These are phyloP conservation scores for Chaitophorus viminalis DNA, from an alignment of 2,888 invertebrate species.

Conservation along the genomic window DNA sequence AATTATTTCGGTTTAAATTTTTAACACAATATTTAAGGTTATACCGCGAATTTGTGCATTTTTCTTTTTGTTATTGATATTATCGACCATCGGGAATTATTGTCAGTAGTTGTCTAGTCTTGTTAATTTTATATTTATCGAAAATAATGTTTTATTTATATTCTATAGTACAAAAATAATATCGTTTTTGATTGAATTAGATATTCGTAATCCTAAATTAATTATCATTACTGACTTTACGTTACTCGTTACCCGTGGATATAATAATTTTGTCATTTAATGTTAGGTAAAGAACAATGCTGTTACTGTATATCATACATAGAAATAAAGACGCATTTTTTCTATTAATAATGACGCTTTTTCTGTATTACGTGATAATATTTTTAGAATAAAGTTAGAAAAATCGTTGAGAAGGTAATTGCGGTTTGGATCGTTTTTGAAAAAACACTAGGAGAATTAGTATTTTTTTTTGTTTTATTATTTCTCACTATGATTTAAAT, in stretches of 20 bases:
- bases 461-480: background rate
- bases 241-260: background rate
- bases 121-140: background rate
- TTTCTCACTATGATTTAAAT: background rate
- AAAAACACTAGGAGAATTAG: background rate
- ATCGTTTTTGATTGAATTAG: background rate
- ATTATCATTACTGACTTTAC: background rate
- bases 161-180: background rate
- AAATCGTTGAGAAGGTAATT: conserved; percentile 29
- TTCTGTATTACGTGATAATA: conserved; percentile 58
- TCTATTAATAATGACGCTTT: conserved; percentile 45
- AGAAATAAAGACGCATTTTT: conserved; percentile 57
- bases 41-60: conserved; percentile 52
- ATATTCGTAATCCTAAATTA: background rate
- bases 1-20: background rate
- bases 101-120: background rate
- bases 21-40: conserved; percentile 47
- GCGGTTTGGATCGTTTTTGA: background rate
- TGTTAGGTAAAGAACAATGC: conserved; percentile 41
- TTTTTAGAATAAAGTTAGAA: conserved; percentile 47
- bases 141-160: background rate
- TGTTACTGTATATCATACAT: conserved; percentile 56
- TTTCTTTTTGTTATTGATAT: conserved; percentile 44
- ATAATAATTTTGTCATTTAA: background rate
- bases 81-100: background rate